Evolutionary conservation across 2,888 invertebrate genomes (phyloP), one percentile per base, ranked within the genome.

Genomic region (Himalopsyche japonica): DNA sequence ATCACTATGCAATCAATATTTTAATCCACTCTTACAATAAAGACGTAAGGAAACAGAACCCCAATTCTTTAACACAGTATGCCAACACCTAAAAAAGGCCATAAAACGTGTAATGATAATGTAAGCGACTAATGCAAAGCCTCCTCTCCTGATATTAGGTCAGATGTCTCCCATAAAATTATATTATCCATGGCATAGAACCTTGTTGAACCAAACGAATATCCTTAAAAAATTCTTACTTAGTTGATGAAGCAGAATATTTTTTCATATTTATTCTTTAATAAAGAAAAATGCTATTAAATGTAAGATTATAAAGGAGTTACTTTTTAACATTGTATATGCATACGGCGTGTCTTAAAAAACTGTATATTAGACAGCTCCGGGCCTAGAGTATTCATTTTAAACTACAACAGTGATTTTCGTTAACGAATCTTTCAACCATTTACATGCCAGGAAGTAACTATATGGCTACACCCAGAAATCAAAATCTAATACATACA

Each of bases 41-140:
- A 57, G 57, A 57, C 57, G 10, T 57, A 57, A 57, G 24, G 57
- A 57, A 57, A 57, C 57, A 57, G 57, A 57, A 1, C 20, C 57
- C 57, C n/a, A 57, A 57, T 57, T 57, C 24, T 57, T 57, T 20
- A 20, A 49, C 24, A 20, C 57, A 57, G 57, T 20, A 20, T 57
- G 20, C 57, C 24, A 20, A 57, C 57, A 10, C 7, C n/a, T 27
- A 20, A 76, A 64, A 81, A 64, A 7, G 76, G 37, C 24, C 30
- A 37, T 64, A 81, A 81, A 81, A 3, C n/a, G 76, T 76, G 34
- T 76, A 81, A 81, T 81, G 81, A 64, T 81, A 81, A 81, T 81
- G 76, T 76, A 20, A 47, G 76, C 76, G 76, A 76, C 81, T 81
- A 76, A 81, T 81, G 37, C 76, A 81, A 64, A 76, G 43, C 49